Evolutionary conservation across 2,113 vertebrate species (phyloP), one percentile per base, ranked within the genome.

Genomic region (Dipodomys merriami): DNA sequence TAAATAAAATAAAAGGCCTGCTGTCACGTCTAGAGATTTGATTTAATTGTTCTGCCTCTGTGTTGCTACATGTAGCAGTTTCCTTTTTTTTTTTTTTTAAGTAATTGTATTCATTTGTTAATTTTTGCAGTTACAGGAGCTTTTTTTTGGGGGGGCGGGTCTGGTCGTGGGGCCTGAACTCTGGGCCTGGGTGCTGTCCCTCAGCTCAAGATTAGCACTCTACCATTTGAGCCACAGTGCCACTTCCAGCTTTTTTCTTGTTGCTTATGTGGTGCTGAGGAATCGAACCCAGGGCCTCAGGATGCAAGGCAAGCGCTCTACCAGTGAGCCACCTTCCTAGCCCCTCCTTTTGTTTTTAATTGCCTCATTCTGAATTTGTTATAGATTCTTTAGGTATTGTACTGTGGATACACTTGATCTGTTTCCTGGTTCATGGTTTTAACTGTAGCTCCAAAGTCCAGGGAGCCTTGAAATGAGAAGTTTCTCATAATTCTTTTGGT

Each of bases 341-440:
- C 1, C 1, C 23, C 35, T 1, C 3, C 0, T 44, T 27, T 10
- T 2, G 1, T 33, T 16, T 7, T 9, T 10, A 13, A 1, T 2
- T 9, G 19, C 53, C 53, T 13, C 13, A 11, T 13, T 25, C 13
- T 2, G 7, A 29, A 5, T 46, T 2, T n/a, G 0, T 2, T 15
- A 1, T 13, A 1, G 39, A 6, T 65, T 30, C 1, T 2, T 0
- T 18, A 1, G 22, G 35, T 1, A 0, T 12, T 13, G 22, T 1
- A 7, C 53, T n/a, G 7, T 27, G 10, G 11, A 5, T 27, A 20
- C 5, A 6, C 76, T 65, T 6, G 46, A 44, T 4, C 5, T 15
- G 0, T 25, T 80, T 83, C 68, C n/a, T 5, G 8, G 77, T 46
- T 35, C 46, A 2, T 9, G 1, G 0, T 35, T 69, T 22, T 20